Base-by-base conservation (phyloP, 1,140 invertebrate species). In the Drosophila watanabei region DNA sequence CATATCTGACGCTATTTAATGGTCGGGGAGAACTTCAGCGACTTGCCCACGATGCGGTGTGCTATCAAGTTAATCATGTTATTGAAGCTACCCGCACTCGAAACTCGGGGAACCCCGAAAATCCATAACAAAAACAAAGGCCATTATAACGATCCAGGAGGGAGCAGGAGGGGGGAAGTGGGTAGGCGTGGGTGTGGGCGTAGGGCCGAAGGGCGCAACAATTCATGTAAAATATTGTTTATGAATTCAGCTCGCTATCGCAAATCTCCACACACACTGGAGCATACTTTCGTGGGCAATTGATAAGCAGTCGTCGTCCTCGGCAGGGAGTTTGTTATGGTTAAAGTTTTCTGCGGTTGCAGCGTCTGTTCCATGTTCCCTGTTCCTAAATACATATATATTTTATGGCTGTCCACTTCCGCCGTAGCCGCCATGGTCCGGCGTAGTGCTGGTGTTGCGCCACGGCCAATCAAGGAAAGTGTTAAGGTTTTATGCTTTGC, bases 321-420 rank as follows among this genome's bases (percentile, higher is more conserved):
- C 18, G 48, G 30, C 24, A 30, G 65, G 62, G 60, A 62, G 65
- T 71, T 84, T 86, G 73, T 86, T 86, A 79, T 86, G 69, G 65
- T 66, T 79, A 85, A 86, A 85, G 79, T 82, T 85, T 75, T 52
- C 39, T 43, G 46, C n/a, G 51, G 69, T 16, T 45, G 56, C 33
- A 61, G 60, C 28, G 37, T 56, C 51, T 56, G 52, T 37, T 51
- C 11, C 54, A 37, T 18, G 24, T 1, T 28, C 35, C 63, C 24
- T 16, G 3, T 4, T n/a, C n/a, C n/a, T 16, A 8, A 8, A 18
- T n/a, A 9, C 8, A 10, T 2, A 61, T 64, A 72, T 81, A 80
- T 78, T 84, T 85, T 85, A 85, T 77, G 58, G 82, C 72, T 76
- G 77, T 85, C 78, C 82, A 81, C 82, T 85, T 81, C 82, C 80